Conservation (phyloP, 2,797 vertebrate genomes). For the Chiloscyllium punctatum region DNA sequence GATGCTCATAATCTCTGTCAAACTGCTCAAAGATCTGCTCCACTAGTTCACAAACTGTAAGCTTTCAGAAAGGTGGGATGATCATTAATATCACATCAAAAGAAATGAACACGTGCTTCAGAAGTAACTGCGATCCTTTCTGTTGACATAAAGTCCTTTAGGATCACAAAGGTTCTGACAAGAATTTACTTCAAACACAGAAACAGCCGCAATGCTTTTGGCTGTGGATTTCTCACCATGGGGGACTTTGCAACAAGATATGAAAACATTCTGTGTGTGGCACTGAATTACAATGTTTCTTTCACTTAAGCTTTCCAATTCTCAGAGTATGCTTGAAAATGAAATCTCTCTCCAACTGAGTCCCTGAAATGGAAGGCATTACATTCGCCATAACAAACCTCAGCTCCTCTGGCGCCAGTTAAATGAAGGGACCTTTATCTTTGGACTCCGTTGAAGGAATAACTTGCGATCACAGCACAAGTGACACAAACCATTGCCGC, state of each 20-base stretch:
- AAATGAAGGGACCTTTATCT: neutral
- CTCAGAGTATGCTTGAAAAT: neutral
- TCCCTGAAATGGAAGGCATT: neutral
- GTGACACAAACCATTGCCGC: neutral
- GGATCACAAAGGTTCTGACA: neutral
- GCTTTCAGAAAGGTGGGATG: neutral
- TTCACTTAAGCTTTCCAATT: neutral
- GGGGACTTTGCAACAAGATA: neutral
- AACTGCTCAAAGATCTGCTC: neutral
- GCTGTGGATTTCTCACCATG: neutral
- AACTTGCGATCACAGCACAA: neutral
- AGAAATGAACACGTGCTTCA: neutral
- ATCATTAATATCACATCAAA: neutral
- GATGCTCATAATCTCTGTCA: neutral
- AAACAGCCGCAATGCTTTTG: neutral
- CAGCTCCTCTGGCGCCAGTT: neutral
- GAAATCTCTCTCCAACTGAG: neutral
- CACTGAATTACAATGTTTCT: neutral
- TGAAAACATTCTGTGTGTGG: neutral
- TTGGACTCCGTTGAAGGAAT: neutral
- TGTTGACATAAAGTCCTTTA: neutral
- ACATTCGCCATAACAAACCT: neutral
- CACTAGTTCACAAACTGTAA: no score
- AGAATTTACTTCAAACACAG: neutral
- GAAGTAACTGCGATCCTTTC: neutral